Percentiles rank a stretch among this genome's conserved stretches.
phyloP scores from a whole-genome alignment of 2,797 vertebrate species.

The Lepilemur septentrionalis region DNA sequence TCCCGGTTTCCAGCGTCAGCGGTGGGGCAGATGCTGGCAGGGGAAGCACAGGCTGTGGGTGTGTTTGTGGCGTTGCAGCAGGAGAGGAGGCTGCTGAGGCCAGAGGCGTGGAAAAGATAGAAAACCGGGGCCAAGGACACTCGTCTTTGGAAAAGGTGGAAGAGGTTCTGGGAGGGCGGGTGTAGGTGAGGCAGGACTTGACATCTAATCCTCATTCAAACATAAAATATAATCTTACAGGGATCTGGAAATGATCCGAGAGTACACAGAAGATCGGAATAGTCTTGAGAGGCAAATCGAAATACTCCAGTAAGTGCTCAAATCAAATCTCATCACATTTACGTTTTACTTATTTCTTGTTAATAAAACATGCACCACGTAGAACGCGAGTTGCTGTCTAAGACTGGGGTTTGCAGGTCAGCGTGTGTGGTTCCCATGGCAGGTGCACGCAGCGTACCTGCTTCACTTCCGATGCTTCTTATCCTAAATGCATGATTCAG shows the following conservation, averaged over 20 bases:
- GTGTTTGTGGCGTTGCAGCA: neutral
- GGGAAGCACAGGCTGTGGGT: neutral
- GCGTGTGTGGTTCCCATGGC: neutral
- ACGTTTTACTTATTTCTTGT: neutral
- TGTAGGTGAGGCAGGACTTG: neutral
- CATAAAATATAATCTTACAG: constrained; percentile 82
- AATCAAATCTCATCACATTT: constrained; percentile 29
- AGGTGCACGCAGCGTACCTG: neutral
- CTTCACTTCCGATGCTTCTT: neutral
- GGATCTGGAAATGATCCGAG: constrained; percentile 93
- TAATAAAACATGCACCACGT: neutral
- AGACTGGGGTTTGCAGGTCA: neutral
- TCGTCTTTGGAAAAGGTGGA: neutral
- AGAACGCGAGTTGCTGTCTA: accelerated
- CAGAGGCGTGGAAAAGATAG: neutral
- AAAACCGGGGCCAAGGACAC: neutral
- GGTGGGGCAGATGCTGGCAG: neutral
- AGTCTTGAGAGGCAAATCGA: constrained; percentile 95
- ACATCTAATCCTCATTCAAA: constrained; percentile 47
- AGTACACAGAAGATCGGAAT: constrained; percentile 93
- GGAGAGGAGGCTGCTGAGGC: neutral
- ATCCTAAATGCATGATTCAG: neutral
- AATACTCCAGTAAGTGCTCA: constrained; percentile 93
- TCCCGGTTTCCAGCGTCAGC: neutral
- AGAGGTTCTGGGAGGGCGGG: neutral